Evolutionary conservation across 2,797 vertebrate genomes (phyloP).

Genomic region (Paratrypauchen microcephalus): DNA sequence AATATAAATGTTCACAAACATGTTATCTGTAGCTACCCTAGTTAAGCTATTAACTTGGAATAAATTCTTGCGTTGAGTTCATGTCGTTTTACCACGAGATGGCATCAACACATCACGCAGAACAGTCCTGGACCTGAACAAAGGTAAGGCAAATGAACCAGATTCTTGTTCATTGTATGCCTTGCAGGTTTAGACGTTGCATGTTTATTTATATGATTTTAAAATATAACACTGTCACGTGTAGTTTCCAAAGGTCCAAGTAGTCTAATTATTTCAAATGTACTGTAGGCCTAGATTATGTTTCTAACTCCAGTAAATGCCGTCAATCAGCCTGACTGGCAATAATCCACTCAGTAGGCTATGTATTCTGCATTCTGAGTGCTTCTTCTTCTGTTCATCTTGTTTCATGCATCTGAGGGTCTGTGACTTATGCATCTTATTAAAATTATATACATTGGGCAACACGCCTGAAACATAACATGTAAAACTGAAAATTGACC

Average conservation of each 20-base stretch:
- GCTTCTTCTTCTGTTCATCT: neutral
- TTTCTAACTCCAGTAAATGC: no score
- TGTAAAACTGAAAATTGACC: slow-evolving; percentile 4
- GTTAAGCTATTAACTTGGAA: neutral
- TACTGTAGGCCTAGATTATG: no score
- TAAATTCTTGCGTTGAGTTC: neutral
- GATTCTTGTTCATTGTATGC: neutral
- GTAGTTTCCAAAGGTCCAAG: no score
- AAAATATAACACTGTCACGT: neutral
- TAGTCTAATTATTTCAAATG: no score
- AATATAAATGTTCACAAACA: no score
- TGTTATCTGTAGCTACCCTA: neutral
- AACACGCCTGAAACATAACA: neutral
- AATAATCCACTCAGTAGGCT: neutral
- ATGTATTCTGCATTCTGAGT: neutral
- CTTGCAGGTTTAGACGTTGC: neutral
- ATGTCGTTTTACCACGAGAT: neutral
- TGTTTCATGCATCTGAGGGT: neutral
- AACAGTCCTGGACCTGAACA: neutral
- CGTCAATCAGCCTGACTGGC: neutral
- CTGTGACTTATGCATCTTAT: neutral
- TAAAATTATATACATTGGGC: neutral
- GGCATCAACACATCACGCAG: neutral
- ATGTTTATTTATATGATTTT: neutral
- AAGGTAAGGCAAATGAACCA: neutral